These are phyloP conservation scores for Scaptomyza cyrtandrae DNA, from an alignment of 2,888 invertebrate genomes.

Conservation along the genomic window DNA sequence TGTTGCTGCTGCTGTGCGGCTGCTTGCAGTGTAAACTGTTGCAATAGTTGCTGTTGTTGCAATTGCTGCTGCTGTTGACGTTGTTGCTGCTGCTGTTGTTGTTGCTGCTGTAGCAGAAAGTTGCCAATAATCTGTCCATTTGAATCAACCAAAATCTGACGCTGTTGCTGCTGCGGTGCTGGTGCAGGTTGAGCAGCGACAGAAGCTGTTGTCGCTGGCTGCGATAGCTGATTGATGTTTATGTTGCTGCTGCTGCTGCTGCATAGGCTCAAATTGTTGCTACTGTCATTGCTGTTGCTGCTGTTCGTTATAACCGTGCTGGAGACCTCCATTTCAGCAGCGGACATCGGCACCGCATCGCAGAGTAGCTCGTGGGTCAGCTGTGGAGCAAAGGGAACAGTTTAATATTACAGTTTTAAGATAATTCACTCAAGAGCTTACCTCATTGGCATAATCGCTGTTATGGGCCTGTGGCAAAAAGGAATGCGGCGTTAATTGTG, in stretches of 20 bases:
- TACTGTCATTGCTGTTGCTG: conserved; percentile 83
- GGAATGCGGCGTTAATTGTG: conserved; percentile 65
- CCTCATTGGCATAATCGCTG: conserved; percentile 70
- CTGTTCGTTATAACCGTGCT: conserved; percentile 85
- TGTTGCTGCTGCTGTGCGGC: conserved; percentile 70
- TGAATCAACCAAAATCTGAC: conserved; percentile 82
- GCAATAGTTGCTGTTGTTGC: conserved; percentile 55
- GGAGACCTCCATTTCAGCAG: conserved; percentile 87
- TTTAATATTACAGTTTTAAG: background rate
- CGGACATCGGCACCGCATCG: conserved; percentile 86
- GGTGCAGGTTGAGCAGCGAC: conserved; percentile 21
- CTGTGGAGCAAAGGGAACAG: conserved; percentile 38
- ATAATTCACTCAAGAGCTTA: conserved; percentile 21
- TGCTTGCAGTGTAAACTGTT: conserved; percentile 63
- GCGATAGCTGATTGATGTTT: conserved; percentile 56
- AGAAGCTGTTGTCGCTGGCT: conserved; percentile 42
- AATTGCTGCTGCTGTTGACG: conserved; percentile 66
- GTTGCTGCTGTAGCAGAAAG: conserved; percentile 75
- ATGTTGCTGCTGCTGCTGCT: conserved; percentile 70
- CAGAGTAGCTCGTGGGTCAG: conserved; percentile 86
- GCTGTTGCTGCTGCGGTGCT: conserved; percentile 78
- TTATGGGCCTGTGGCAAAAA: conserved; percentile 61
- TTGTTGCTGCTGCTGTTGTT: conserved; percentile 66
- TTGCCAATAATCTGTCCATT: conserved; percentile 84
- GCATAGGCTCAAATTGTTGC: conserved; percentile 80